phyloP scores from a whole-genome alignment of 2,888 invertebrate genomes.

The Timandra comae region DNA sequence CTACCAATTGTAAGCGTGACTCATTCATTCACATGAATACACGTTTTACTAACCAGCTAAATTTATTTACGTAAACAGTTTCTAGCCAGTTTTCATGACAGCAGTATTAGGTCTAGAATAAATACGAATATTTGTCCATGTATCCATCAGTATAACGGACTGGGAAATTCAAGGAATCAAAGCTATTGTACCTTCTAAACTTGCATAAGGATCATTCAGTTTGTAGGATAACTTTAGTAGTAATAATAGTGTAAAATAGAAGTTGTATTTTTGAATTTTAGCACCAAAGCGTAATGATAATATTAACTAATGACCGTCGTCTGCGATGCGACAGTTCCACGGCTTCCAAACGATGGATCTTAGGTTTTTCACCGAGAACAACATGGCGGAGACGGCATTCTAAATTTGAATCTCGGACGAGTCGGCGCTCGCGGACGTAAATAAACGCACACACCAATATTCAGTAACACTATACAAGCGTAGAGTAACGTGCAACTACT shows the following conservation, averaged over 20 bases:
- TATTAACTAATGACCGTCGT: neutral
- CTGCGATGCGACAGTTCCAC: conserved; percentile 45
- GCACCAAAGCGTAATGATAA: neutral
- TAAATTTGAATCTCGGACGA: conserved; percentile 77
- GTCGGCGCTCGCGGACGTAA: conserved; percentile 77
- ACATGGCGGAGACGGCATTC: conserved; percentile 76
- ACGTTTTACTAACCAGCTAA: conserved; percentile 48
- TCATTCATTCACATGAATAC: conserved; percentile 67
- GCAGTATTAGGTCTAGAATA: too few relatives aligned
- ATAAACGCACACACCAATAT: conserved; percentile 75
- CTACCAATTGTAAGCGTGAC: conserved; percentile 59
- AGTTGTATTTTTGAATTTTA: too few relatives aligned
- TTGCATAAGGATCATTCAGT: too few relatives aligned
- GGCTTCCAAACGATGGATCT: conserved; percentile 57
- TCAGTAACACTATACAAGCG: conserved; percentile 72
- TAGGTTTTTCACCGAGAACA: conserved; percentile 73
- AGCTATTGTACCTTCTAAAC: too few relatives aligned
- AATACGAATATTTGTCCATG: too few relatives aligned
- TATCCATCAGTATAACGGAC: too few relatives aligned
- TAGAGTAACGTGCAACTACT: conserved; percentile 47
- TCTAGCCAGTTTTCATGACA: conserved; percentile 12
- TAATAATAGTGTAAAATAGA: too few relatives aligned
- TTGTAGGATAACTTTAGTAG: too few relatives aligned
- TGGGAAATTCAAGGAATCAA: too few relatives aligned
- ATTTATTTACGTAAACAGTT: conserved; percentile 48